Evolutionary conservation across 30 jellyfish, hydroid and myxozoan species (phyloP).

Genomic region (Cassiopea andromeda): DNA sequence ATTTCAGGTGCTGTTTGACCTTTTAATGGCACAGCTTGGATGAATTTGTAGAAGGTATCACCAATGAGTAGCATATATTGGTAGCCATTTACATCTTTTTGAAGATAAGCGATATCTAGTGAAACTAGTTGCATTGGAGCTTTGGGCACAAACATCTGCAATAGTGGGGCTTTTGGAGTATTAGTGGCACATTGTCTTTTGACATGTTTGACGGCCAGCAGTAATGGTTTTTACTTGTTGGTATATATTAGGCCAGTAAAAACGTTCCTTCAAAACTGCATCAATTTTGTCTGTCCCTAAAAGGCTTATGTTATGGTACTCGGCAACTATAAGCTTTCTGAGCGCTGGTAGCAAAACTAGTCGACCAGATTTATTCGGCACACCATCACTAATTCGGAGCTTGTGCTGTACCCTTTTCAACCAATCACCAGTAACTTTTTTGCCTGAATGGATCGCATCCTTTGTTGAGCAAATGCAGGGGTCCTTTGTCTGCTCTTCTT

Average conservation of each 20-base stretch:
- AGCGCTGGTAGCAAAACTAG: conserved; percentile 54
- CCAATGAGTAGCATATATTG: conserved; percentile 34
- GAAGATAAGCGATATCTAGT: conserved; percentile 33
- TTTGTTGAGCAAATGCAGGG: conserved; percentile 14
- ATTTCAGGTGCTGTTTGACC: conserved; percentile 18
- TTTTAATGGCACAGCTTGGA: conserved; percentile 13
- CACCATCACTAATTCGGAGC: background rate
- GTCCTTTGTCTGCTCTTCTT: conserved; percentile 28
- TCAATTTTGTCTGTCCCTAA: conserved; percentile 6
- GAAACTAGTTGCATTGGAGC: conserved; percentile 66
- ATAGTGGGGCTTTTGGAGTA: conserved; percentile 61
- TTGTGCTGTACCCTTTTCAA: background rate
- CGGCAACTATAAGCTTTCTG: conserved; percentile 15
- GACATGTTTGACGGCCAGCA: conserved; percentile 10
- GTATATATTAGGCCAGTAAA: conserved; percentile 56
- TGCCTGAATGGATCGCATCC: background rate
- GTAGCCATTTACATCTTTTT: conserved; percentile 20
- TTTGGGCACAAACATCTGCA: conserved; percentile 51
- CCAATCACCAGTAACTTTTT: background rate
- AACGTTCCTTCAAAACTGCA: conserved; percentile 10
- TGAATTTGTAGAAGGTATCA: background rate
- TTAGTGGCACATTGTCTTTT: conserved; percentile 48
- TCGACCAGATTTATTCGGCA: conserved; percentile 42
- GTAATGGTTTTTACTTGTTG: conserved; percentile 9
- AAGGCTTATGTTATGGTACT: conserved; percentile 13